A percentile compares a stretch with the other conserved stretches of the same genome.
These are phyloP conservation scores for Bubalus kerabau DNA, from an alignment of 2,113 vertebrate genomes.

Conservation along the genomic window DNA sequence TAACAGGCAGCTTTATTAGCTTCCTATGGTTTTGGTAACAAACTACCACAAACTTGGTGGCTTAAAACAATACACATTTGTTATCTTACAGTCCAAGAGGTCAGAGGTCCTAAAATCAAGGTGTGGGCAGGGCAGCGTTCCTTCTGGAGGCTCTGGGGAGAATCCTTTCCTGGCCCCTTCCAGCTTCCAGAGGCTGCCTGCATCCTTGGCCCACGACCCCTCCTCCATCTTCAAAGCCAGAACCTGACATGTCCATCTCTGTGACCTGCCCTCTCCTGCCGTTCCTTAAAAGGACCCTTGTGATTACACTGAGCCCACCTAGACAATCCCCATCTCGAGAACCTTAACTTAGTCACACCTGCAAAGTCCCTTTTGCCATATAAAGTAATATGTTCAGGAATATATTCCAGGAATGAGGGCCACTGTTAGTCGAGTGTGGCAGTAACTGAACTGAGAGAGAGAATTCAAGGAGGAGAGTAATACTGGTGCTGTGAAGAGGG, in stretches of 20 bases:
- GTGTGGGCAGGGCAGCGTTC: neutral
- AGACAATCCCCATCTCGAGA: neutral
- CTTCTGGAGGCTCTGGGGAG: neutral
- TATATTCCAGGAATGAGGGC: neutral
- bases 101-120: neutral
- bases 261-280: neutral
- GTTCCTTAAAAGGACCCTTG: neutral
- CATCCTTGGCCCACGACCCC: neutral
- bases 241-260: neutral
- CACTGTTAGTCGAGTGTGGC: neutral
- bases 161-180: neutral
- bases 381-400: neutral
- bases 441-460: neutral
- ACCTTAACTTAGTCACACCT: neutral
- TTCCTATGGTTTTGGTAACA: neutral
- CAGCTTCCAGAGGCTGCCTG: neutral
- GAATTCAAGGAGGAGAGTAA: neutral
- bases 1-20: neutral
- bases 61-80: neutral
- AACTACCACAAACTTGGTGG: neutral
- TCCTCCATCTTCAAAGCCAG: neutral
- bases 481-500: neutral
- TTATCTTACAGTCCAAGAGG: neutral
- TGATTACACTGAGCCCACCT: neutral
- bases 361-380: neutral